phyloP scores from a whole-genome alignment of 1,140 invertebrate species.

The Argopecten irradians region DNA sequence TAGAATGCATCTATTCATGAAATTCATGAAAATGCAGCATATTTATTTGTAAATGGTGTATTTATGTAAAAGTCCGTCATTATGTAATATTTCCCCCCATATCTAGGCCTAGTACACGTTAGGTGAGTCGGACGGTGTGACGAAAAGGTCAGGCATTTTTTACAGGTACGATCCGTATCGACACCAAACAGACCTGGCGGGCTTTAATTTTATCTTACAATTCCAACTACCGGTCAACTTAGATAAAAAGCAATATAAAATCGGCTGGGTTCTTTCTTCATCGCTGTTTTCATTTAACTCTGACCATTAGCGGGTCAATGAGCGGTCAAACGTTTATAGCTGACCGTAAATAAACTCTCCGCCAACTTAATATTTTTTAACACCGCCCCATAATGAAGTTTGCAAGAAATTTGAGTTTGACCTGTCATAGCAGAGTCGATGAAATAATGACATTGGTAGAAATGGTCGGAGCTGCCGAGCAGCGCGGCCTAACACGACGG shows the following conservation, averaged over 20 bases:
- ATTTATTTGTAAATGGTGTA: too few relatives aligned
- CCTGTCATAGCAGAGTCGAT: conserved; percentile 31
- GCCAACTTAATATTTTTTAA: conserved; percentile 49
- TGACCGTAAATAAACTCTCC: conserved; percentile 55
- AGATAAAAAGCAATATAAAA: conserved; percentile 5
- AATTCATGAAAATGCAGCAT: too few relatives aligned
- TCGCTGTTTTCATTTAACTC: conserved; percentile 39
- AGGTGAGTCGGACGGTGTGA: neutral
- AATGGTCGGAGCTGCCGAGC: conserved; percentile 31
- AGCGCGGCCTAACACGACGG: neutral
- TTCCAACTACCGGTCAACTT: neutral
- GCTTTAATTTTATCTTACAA: neutral
- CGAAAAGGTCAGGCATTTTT: conserved; percentile 15
- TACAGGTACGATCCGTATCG: neutral
- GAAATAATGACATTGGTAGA: conserved; percentile 26
- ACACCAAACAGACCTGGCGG: neutral
- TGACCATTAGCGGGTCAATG: conserved; percentile 49
- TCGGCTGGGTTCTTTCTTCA: neutral
- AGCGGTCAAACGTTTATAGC: conserved; percentile 42
- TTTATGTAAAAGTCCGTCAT: neutral
- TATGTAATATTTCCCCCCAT: neutral
- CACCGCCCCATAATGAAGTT: conserved; percentile 41
- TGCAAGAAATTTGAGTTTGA: conserved; percentile 41
- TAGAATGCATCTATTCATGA: too few relatives aligned
- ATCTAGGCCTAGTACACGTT: neutral